Percentiles rank a stretch among this genome's conserved stretches.
These are phyloP conservation scores for Corythornis madagascariensis DNA, from an alignment of 2,113 vertebrate species.

Conservation along the genomic window DNA sequence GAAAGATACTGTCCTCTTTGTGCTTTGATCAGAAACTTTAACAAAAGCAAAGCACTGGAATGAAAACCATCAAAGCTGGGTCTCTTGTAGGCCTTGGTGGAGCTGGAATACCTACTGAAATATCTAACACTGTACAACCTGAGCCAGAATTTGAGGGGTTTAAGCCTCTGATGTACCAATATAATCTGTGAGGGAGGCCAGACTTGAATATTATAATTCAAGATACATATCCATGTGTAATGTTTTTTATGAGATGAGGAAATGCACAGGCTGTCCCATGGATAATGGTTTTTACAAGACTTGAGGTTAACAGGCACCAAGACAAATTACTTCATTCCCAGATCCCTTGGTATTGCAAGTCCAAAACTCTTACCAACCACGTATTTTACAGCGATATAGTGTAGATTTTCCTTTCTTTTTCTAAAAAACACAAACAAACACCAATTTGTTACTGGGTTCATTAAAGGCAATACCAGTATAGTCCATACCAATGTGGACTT, in stretches of 20 bases:
- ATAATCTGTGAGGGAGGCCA: background rate
- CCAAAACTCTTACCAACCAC: background rate
- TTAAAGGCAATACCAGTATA: background rate
- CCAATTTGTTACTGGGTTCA: background rate
- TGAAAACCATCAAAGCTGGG: background rate
- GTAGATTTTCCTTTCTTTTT: background rate
- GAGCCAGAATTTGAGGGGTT: background rate
- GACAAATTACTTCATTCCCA: background rate
- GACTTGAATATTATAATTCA: background rate
- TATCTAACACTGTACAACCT: too few species aligned
- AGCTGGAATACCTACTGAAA: background rate
- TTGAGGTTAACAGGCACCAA: background rate
- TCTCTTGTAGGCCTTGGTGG: background rate
- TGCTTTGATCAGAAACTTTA: background rate
- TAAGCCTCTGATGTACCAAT: background rate
- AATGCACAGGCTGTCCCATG: background rate
- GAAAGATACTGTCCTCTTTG: accelerated
- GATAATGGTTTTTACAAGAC: background rate
- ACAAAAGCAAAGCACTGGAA: background rate
- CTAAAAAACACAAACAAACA: too few species aligned
- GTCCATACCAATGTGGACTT: background rate
- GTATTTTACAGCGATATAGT: background rate
- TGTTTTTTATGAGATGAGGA: background rate
- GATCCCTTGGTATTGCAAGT: background rate
- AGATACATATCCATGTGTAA: background rate